These are phyloP conservation scores for Drosophila subsilvestris DNA, from an alignment of 2,888 invertebrate species.

Conservation along the genomic window DNA sequence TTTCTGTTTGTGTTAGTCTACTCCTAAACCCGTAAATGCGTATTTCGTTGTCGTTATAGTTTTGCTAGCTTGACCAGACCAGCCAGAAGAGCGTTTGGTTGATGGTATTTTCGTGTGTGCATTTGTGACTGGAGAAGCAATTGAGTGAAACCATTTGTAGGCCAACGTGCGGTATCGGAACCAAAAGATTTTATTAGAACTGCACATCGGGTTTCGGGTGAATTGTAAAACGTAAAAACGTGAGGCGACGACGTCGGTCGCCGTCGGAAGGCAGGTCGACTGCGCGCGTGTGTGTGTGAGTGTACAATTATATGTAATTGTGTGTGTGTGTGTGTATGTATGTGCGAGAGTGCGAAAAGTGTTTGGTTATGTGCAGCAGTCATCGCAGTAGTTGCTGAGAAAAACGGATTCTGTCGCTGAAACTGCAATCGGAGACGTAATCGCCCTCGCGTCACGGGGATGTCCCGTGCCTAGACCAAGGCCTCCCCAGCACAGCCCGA, in stretches of 20 bases:
- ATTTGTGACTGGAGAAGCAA: too few relatives aligned
- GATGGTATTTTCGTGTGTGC: too few relatives aligned
- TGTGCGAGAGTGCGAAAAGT: conserved; percentile 32
- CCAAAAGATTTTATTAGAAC: background rate
- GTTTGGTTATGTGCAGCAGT: conserved; percentile 43
- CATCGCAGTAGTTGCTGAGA: conserved; percentile 8
- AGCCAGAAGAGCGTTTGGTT: too few relatives aligned
- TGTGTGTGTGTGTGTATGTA: background rate
- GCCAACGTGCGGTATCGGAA: background rate
- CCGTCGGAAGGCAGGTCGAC: background rate
- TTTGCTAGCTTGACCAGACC: conserved; percentile 1
- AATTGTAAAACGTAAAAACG: background rate
- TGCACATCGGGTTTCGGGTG: background rate
- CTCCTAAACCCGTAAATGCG: conserved; percentile 27
- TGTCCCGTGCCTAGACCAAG: conserved; percentile 4
- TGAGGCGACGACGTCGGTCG: background rate
- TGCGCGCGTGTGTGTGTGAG: background rate
- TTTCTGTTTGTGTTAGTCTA: background rate
- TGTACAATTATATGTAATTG: background rate
- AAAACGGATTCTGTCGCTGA: conserved; percentile 19
- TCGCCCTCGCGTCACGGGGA: conserved; percentile 23
- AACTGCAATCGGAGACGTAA: conserved; percentile 36
- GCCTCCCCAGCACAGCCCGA: background rate
- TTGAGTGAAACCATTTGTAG: background rate
- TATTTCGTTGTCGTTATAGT: conserved; percentile 19